Evolutionary conservation across 2,888 invertebrate genomes (phyloP), one percentile per base, ranked within the genome.

Genomic region (Alsophila aescularia): DNA sequence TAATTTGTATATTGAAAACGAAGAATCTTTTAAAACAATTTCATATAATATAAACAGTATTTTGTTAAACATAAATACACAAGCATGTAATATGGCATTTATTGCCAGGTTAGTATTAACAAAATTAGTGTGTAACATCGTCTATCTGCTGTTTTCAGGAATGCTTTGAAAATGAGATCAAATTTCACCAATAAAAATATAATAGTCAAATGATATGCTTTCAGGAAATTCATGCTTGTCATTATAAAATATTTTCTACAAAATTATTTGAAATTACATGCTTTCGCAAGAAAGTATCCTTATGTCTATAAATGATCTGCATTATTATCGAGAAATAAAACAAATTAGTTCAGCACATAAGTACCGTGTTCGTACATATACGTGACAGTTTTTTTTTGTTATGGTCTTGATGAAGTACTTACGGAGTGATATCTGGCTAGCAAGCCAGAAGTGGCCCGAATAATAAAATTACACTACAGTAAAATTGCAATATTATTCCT

Each of bases 241-340:
- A 36, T 48, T 48, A 54, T 40, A 58, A 52, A 61, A 61, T 39
- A 32, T 32, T 40, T 40, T 37, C 55, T 61, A 61, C 49, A 58
- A 58, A 52, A 48, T 52, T 57, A 50, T 47, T 44, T 50, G 60
- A 44, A 52, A 55, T 54, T 47, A 7, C 45, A 39, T 42, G 47
- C 43, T 34, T 47, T 51, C 41, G 48, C 42, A 41, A 37, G 55
- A 41, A 39, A 14, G 15, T 52, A 45, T 37, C 2, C 58, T 60
- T 58, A 60, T 10, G 36, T 39, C 44, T 52, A 49, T 29, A 29
- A 39, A 36, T 27, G 21, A 16, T 37, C 34, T 34, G 0, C 13
- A 32, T 40, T 35, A 44, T 40, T 44, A 50, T 50, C 39, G 35
- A 50, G 41, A 45, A 31, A 44, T n/a, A n/a, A n/a, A n/a, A n/a